phyloP scores from a whole-genome alignment of 2,797 vertebrate species.

The Uromys caudimaculatus region DNA sequence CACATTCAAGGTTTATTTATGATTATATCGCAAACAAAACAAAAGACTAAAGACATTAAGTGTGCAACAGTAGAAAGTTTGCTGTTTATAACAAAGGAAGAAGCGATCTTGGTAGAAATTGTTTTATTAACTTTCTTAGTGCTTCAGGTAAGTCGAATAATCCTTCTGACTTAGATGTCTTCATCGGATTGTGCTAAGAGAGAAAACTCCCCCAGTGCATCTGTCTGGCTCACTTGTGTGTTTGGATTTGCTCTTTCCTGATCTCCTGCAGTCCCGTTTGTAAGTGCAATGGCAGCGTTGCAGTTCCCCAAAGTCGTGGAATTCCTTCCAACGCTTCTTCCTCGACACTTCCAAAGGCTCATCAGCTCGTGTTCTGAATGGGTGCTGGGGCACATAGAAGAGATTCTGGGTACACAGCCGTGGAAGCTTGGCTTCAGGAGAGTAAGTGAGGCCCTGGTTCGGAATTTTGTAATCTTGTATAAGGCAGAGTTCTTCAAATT shows the following conservation, averaged over 20 bases:
- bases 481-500: conserved; percentile 6
- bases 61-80: conserved; percentile 24
- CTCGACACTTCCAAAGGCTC: conserved; percentile 86
- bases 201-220: background rate
- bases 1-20: conserved; percentile 30
- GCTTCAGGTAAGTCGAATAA: conserved; percentile 40
- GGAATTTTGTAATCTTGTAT: background rate
- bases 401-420: conserved; percentile 85
- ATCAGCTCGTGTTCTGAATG: conserved; percentile 68
- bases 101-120: conserved; percentile 33
- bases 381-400: conserved; percentile 83
- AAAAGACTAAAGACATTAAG: background rate
- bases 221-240: conserved; percentile 10
- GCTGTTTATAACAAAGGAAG: conserved; percentile 26
- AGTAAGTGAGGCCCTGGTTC: conserved; percentile 82
- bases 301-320: conserved; percentile 87
- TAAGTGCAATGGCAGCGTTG: conserved; percentile 81
- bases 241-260: conserved; percentile 63
- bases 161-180: conserved; percentile 29
- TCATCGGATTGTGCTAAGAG: conserved; percentile 17
- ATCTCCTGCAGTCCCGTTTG: conserved; percentile 85
- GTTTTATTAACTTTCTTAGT: conserved; percentile 28
- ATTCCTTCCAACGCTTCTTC: conserved; percentile 89
- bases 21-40: conserved; percentile 27
- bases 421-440: conserved; percentile 91